These are phyloP conservation scores for Molossus molossus DNA, from an alignment of 2,797 vertebrate genomes.

Conservation along the genomic window DNA sequence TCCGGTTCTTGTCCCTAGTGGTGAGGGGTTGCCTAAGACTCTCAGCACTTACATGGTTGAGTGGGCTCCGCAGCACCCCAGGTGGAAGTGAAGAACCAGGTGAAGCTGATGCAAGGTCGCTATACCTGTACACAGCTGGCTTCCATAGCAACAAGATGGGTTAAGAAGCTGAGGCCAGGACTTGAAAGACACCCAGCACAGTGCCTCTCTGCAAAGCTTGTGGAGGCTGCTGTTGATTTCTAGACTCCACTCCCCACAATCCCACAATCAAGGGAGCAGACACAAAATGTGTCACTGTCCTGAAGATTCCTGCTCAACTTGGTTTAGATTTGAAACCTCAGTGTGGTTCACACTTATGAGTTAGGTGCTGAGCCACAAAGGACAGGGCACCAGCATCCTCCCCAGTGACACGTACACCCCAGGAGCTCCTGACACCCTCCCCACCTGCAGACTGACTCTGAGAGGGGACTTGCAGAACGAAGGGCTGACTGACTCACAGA, in stretches of 20 bases:
- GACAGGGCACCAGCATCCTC: background rate
- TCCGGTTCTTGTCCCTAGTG: background rate
- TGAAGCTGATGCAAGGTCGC: background rate
- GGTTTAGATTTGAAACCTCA: background rate
- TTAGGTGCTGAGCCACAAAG: background rate
- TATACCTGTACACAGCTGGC: background rate
- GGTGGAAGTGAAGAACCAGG: accelerated
- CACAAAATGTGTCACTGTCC: accelerated
- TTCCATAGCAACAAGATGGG: background rate
- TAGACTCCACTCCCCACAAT: no score
- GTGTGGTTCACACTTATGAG: background rate
- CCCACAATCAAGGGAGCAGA: background rate
- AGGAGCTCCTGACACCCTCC: background rate
- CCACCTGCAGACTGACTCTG: background rate
- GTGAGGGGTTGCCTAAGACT: background rate
- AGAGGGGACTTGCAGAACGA: background rate
- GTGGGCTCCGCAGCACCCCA: background rate
- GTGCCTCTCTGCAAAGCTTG: accelerated
- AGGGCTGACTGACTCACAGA: background rate
- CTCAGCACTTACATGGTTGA: no score
- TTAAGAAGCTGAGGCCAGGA: no score
- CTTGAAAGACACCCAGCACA: background rate
- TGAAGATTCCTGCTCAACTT: background rate
- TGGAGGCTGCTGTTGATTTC: background rate
- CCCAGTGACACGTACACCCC: accelerated